Percentiles rank a stretch among this genome's conserved stretches.
These are phyloP conservation scores for Gandaritis pyraliata DNA, from an alignment of 2,888 invertebrate genomes.

Conservation along the genomic window DNA sequence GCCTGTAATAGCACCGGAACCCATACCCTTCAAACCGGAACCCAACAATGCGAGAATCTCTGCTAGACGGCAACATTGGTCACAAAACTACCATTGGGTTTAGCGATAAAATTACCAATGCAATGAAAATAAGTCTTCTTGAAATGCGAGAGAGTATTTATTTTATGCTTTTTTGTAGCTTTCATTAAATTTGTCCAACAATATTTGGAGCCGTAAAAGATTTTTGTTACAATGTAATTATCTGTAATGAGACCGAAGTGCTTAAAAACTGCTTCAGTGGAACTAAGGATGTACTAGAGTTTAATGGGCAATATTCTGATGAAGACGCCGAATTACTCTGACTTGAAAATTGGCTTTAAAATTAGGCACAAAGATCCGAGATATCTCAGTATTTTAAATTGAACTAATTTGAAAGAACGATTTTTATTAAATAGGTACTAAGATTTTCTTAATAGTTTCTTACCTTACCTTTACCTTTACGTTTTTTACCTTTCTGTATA, in stretches of 20 bases:
- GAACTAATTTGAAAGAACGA: conserved; percentile 9
- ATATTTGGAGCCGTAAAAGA: conserved; percentile 39
- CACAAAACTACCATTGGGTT: background rate
- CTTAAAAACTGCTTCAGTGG: conserved; percentile 53
- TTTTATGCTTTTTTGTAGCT: background rate
- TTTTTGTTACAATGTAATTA: conserved; percentile 54
- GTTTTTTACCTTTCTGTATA: background rate
- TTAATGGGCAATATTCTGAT: conserved; percentile 52
- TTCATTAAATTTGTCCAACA: background rate
- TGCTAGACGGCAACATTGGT: too few species aligned
- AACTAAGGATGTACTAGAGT: conserved; percentile 56
- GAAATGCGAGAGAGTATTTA: background rate
- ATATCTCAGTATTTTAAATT: conserved; percentile 27
- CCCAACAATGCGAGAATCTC: too few species aligned
- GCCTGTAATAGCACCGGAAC: too few species aligned
- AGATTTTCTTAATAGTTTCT: conserved; percentile 7
- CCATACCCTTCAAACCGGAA: too few species aligned
- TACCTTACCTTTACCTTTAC: too few species aligned
- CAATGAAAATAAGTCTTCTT: too few species aligned
- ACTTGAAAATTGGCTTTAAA: conserved; percentile 49
- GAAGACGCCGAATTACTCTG: conserved; percentile 50
- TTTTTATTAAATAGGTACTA: conserved; percentile 8
- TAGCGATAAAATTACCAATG: too few species aligned
- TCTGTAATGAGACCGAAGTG: conserved; percentile 49
- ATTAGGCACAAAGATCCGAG: conserved; percentile 30